Conservation (phyloP, 2,888 invertebrate genomes). For the Heteromyza rotundicornis region DNA sequence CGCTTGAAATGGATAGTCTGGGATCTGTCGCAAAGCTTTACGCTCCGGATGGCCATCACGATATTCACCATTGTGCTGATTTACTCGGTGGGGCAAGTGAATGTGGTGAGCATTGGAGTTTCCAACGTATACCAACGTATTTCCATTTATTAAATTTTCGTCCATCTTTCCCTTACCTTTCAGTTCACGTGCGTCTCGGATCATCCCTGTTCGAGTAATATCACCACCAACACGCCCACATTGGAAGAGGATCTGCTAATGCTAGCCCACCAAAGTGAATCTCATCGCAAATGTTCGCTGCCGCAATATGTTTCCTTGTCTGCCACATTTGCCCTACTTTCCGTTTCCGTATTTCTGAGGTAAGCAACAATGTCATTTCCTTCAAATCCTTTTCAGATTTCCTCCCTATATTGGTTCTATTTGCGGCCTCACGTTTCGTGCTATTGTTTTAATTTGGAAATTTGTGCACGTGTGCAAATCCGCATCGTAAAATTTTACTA, state of each 20-base stretch:
- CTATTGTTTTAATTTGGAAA: too few species aligned
- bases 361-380: slow-evolving; percentile 35
- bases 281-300: slow-evolving; percentile 81
- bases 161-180: slow-evolving; percentile 33
- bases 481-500: background rate
- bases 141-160: too few species aligned
- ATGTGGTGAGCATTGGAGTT: slow-evolving; percentile 79
- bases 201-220: slow-evolving; percentile 58
- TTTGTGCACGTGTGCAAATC: background rate
- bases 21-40: slow-evolving; percentile 84
- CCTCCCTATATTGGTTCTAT: too few species aligned
- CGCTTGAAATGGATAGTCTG: slow-evolving; percentile 83
- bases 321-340: slow-evolving; percentile 82
- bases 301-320: slow-evolving; percentile 88
- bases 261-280: slow-evolving; percentile 56
- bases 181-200: slow-evolving; percentile 72
- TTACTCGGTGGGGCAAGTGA: slow-evolving; percentile 89
- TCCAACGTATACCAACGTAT: background rate
- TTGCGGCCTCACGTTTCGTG: too few species aligned
- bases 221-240: slow-evolving; percentile 36
- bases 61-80: slow-evolving; percentile 86
- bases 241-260: slow-evolving; percentile 45
- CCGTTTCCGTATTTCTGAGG: slow-evolving; percentile 83
- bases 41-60: slow-evolving; percentile 82
- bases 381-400: too few species aligned